Evolutionary conservation across 2,888 invertebrate genomes (phyloP), one percentile per base, ranked within the genome.

Genomic region (Acrocyrtus sp.): DNA sequence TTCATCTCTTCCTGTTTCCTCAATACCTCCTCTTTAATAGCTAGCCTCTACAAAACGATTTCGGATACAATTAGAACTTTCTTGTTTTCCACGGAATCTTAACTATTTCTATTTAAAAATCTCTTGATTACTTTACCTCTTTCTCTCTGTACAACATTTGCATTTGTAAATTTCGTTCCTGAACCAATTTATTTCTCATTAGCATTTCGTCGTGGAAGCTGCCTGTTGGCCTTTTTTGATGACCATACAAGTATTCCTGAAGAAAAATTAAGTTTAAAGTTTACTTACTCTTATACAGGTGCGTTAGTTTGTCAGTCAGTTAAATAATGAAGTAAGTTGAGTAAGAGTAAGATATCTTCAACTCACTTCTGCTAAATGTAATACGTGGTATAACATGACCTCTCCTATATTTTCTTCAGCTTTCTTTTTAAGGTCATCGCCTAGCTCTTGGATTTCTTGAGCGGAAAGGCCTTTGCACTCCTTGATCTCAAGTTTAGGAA

Each of bases 171-270:
- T 48, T 86, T 60, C 89, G 87, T 70, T 90, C 87, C 80, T 91
- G 89, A 78, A 88, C 87, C 82, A 90, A 89, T 79, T 89, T 88
- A 75, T 90, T 89, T 61, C 91, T 88, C 57, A 88, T 88, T 10
- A 94, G 84, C 96, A 96, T 96, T 86, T 96, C 93, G 75, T 96
- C 96, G 82, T 96, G 95, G 84, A 93, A 95, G 8, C 96, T 96
- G 70, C 91, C 88, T 58, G 87, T 87, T 0, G 90, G 90, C 0
- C 94, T 93, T 83, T 91, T 93, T 83, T 95, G 94, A 84, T 94
- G 90, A 22, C 89, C 86, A 76, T 92, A 89, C 0, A 96, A 87
- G 83, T 92, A 96, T 83, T 90, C 90, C 88, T 90, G 85, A 1
- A 85, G 48, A 67, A 68, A 63, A 57, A 17, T 41, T 56, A 48